Evolutionary conservation across 2,113 vertebrate genomes (phyloP), one percentile per base, ranked within the genome.

Genomic region (Epinephelus fuscoguttatus): DNA sequence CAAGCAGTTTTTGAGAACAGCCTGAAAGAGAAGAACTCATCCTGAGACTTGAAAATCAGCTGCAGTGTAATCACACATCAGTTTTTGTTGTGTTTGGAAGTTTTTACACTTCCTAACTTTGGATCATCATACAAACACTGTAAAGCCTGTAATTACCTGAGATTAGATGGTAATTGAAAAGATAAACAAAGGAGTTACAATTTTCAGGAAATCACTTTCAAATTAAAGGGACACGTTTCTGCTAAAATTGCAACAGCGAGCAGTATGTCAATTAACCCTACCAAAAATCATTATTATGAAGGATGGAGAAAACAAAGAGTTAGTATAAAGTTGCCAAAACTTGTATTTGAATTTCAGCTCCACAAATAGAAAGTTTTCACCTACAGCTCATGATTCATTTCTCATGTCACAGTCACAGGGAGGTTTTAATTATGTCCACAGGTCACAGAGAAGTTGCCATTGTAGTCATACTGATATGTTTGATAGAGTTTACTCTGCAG

Each of bases 161-260:
- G 62, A 80, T 87, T 76, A 81, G 68, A 61, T 11, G 23, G 45
- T 30, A 60, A 64, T 47, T 69, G 18, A 47, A 40, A 55, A 18
- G 17, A 61, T 1, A n/a, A 50, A 33, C 50, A 23, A 62, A 73
- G 7, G 25, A 52, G n/a, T 27, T 64, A n/a, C 17, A 80, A 30
- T 71, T 61, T 52, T 52, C 13, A 73, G 19, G 21, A 76, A 86
- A 78, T 81, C 0, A 9, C 18, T 27, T 77, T 25, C 18, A 73
- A 55, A 62, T 23, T 47, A 40, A 80, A 61, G 2, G 49, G 30
- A 71, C 9, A 75, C 0, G 6, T 61, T 68, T 68, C 19, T 27
- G 66, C 25, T 67, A 19, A 72, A 78, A 70, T 10, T 60, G 33
- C 45, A 76, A 47, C 49, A 62, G 23, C n/a, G 47, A 30, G n/a